phyloP scores from a whole-genome alignment of 2,888 invertebrate genomes.

The Frankliniella fusca region DNA sequence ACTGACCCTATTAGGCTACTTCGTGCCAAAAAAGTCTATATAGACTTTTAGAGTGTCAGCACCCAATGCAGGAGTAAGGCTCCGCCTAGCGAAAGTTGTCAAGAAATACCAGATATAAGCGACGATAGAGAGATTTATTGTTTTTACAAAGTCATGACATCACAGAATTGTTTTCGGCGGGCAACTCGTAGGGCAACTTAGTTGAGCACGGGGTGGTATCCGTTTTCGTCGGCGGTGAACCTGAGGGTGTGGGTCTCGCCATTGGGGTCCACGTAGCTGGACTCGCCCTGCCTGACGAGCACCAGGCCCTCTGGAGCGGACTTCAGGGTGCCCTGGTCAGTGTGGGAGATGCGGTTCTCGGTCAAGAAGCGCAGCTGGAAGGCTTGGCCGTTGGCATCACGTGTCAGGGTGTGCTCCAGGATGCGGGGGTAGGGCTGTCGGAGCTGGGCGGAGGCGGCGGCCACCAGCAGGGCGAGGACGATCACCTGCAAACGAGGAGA shows the following conservation, averaged over 20 bases:
- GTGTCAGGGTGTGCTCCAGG: neutral
- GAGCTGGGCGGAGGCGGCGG: slow-evolving; percentile 6
- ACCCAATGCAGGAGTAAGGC: no score
- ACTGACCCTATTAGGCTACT: no score
- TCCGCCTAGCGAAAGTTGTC: no score
- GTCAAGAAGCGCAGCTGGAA: neutral
- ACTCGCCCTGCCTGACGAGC: neutral
- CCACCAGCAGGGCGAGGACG: neutral
- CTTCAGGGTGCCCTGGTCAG: neutral
- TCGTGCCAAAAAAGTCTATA: no score
- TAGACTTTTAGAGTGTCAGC: no score
- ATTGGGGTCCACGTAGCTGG: neutral
- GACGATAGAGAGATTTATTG: neutral
- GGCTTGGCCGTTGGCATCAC: neutral
- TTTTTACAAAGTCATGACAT: neutral
- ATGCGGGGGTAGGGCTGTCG: neutral
- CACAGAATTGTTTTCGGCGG: neutral
- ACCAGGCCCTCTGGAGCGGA: neutral
- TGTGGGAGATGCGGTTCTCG: neutral
- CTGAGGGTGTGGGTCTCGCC: neutral
- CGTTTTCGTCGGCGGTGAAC: slow-evolving; percentile 6
- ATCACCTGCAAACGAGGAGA: neutral
- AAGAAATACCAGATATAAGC: no score
- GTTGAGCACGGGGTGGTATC: neutral
- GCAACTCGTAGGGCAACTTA: neutral